Evolutionary conservation across 2,797 vertebrate genomes (phyloP).

Genomic region (Spondyliosoma cantharus): DNA sequence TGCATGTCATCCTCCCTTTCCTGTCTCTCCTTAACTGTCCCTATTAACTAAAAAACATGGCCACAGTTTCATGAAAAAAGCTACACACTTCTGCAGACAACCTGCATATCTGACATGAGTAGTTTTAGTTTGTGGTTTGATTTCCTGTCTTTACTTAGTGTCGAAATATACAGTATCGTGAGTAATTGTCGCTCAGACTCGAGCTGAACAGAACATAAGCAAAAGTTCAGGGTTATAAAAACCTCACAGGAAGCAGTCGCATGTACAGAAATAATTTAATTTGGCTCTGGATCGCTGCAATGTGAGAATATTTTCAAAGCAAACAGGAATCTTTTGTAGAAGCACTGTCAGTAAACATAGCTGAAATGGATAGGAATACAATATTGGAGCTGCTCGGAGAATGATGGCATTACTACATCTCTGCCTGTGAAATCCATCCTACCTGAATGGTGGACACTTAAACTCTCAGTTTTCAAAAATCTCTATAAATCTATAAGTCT

Average conservation of each 20-base stretch:
- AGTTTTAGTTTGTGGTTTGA: too few species aligned
- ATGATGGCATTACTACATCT: background rate
- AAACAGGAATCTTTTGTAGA: background rate
- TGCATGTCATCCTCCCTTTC: too few species aligned
- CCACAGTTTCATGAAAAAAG: background rate
- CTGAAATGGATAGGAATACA: background rate
- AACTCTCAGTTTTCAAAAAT: too few species aligned
- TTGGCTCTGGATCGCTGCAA: background rate
- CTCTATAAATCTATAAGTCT: too few species aligned
- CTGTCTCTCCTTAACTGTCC: too few species aligned
- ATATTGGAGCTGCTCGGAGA: background rate
- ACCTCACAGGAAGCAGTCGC: background rate
- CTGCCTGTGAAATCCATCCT: background rate
- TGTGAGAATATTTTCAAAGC: background rate
- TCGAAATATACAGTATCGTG: too few species aligned
- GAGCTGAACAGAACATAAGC: slow-evolving; percentile 7
- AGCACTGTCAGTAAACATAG: background rate
- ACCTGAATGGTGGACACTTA: background rate
- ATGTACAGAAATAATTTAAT: slow-evolving; percentile 6
- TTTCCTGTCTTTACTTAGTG: too few species aligned
- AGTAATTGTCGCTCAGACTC: background rate
- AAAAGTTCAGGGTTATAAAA: background rate
- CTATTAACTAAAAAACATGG: too few species aligned
- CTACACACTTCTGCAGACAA: background rate
- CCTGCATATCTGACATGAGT: background rate